A percentile compares a stretch with the other conserved stretches of the same genome.
These are phyloP conservation scores for Thryonomys swinderianus DNA, from an alignment of 2,113 vertebrate species.

Conservation along the genomic window DNA sequence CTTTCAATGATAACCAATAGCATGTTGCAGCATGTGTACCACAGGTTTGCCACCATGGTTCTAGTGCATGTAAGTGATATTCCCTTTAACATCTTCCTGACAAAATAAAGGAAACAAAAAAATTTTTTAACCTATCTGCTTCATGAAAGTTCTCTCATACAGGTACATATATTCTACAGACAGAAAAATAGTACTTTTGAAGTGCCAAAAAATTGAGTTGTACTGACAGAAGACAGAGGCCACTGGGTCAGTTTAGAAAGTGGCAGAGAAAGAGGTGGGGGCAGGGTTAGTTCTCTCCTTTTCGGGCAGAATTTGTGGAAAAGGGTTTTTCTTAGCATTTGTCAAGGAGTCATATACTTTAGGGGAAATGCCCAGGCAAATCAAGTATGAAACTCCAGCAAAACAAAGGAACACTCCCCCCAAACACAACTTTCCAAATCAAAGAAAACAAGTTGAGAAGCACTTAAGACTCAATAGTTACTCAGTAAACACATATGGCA, in stretches of 20 bases:
- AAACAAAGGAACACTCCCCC: neutral
- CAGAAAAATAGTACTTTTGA: neutral
- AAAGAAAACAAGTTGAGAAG: neutral
- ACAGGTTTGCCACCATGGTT: neutral
- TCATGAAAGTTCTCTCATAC: neutral
- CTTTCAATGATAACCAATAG: neutral
- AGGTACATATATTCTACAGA: neutral
- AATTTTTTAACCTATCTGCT: slow-evolving; percentile 1
- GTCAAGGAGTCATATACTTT: neutral
- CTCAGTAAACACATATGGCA: neutral
- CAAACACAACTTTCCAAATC: neutral
- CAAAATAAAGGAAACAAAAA: neutral
- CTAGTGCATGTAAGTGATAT: neutral
- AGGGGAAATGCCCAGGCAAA: neutral
- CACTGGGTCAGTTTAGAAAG: neutral
- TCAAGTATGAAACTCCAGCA: neutral
- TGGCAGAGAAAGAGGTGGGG: neutral
- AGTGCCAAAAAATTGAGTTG: neutral
- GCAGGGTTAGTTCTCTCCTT: neutral
- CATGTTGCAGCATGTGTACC: neutral
- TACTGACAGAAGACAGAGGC: neutral
- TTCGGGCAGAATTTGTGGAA: neutral
- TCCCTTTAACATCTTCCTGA: neutral
- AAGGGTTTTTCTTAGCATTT: neutral
- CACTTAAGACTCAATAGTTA: neutral